Evolutionary conservation across 2,888 invertebrate species (phyloP).

Genomic region (Drosophila quasianomalipes): DNA sequence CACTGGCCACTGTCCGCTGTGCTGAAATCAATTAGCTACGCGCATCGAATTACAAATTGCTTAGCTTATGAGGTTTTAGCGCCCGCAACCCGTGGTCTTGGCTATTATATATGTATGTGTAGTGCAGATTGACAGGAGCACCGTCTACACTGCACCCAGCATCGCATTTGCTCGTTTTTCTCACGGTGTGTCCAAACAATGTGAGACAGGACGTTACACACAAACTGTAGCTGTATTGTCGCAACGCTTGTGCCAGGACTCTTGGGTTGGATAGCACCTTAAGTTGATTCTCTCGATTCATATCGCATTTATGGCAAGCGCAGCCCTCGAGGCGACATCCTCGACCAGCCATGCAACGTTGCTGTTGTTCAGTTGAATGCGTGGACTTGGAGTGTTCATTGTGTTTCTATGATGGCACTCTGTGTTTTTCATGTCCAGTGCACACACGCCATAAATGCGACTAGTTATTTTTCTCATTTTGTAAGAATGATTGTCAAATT

Average conservation of each 20-base stretch:
- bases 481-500: constrained; percentile 8
- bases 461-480: constrained; percentile 9
- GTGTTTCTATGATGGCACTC: not conserved
- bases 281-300: constrained; percentile 69
- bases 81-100: constrained; percentile 17
- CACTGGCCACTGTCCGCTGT: constrained; percentile 50
- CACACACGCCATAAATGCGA: not conserved
- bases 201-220: constrained; percentile 43
- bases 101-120: constrained; percentile 9
- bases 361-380: constrained; percentile 2
- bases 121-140: constrained; percentile 11
- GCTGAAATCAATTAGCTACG: constrained; percentile 67
- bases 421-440: not conserved
- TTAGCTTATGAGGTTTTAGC: constrained; percentile 52
- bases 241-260: constrained; percentile 7
- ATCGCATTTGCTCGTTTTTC: constrained; percentile 40
- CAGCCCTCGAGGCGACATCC: constrained; percentile 21
- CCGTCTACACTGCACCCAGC: not conserved
- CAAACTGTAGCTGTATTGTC: constrained; percentile 18
- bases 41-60: constrained; percentile 68
- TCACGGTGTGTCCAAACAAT: constrained; percentile 35
- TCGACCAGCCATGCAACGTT: constrained; percentile 5
- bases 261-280: constrained; percentile 13
- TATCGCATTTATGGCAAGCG: constrained; percentile 56
- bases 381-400: not conserved